Percentiles rank a stretch among this genome's conserved stretches.
These are phyloP conservation scores for Naso thynnoides DNA, from an alignment of 2,797 vertebrate genomes.

Conservation along the genomic window DNA sequence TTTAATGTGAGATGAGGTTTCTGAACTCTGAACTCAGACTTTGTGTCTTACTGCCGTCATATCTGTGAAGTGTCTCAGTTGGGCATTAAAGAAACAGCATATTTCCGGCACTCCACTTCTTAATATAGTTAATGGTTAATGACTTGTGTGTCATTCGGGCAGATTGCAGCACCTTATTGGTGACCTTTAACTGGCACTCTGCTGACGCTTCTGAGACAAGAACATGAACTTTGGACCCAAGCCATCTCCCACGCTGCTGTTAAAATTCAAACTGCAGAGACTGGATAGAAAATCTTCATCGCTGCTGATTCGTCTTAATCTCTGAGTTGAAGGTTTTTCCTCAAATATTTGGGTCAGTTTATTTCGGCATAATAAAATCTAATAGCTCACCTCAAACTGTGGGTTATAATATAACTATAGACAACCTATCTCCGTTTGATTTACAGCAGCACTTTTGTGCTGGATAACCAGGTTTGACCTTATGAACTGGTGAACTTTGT, in stretches of 20 bases:
- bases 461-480: background rate
- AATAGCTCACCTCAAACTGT: background rate
- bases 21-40: conserved; percentile 55
- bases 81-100: conserved; percentile 16
- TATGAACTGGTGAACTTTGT: conserved; percentile 23
- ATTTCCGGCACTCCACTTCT: conserved; percentile 24
- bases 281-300: conserved; percentile 17
- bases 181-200: conserved; percentile 47
- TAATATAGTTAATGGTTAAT: conserved; percentile 62
- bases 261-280: conserved; percentile 19
- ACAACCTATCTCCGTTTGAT: background rate
- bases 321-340: background rate
- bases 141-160: conserved; percentile 43
- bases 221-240: conserved; percentile 38
- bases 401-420: background rate
- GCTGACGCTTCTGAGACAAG: conserved; percentile 10
- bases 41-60: conserved; percentile 32
- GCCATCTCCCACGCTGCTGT: conserved; percentile 18
- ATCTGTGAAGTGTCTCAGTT: conserved; percentile 18
- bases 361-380: background rate
- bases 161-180: conserved; percentile 17
- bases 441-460: conserved; percentile 11
- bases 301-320: conserved; percentile 12
- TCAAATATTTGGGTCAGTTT: background rate
- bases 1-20: background rate